Evolutionary conservation across 2,113 vertebrate genomes (phyloP), one percentile per base, ranked within the genome.

Genomic region (Isurus oxyrinchus): DNA sequence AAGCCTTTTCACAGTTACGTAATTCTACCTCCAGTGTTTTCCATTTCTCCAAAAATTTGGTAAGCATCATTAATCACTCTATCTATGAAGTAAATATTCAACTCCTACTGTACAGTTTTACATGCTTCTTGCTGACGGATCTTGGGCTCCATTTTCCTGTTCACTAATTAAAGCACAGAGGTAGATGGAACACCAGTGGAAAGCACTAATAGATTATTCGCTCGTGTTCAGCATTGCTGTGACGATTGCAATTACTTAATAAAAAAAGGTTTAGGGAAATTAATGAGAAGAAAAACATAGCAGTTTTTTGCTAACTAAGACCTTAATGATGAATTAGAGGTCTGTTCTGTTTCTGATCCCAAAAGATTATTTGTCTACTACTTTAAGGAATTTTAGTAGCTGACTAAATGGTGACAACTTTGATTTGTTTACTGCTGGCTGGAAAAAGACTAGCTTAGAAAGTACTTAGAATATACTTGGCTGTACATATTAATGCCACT

Each of bases 11-110:
- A 61, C 90, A 94, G 59, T 40, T 94, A 66, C 14, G 59, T 94
- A 94, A 94, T 94, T 66, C 40, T 61, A 94, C n/a, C 90, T 94
- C 59, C 90, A 94, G 90, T 40, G 59, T 35, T 63, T 94, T 94
- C 90, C 90, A 66, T 59, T 93, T 59, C 59, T 63, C 59, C 7
- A 63, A 8, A 61, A 87, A 63, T 63, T 94, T 35, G 55, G 27
- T 35, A 84, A 31, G 49, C 57, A 63, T 66, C 90, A 94, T 94
- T 94, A 94, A 94, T 94, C 90, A 94, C 59, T 94, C 90, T 57
- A 94, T 35, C 31, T 63, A 44, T 63, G 21, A 94, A 94, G 59
- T n/a, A 63, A 94, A 94, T 94, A n/a, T 40, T 61, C 57, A 94
- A n/a, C 90, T 66, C 59, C 35, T 63, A n/a, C 59, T 40, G 59